Conservation (phyloP, 1,140 invertebrate species). For the Telenomus remus region DNA sequence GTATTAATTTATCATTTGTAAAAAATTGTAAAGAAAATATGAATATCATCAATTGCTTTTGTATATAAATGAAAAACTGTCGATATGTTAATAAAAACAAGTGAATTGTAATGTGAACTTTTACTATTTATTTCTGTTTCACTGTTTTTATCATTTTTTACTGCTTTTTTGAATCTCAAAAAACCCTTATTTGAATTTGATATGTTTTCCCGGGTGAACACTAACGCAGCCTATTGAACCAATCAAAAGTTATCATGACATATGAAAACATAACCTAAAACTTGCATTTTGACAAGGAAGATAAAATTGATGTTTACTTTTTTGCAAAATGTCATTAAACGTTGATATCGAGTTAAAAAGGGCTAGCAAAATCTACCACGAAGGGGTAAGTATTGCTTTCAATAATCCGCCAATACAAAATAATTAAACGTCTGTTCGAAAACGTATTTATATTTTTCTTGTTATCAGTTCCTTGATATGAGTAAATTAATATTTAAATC, state of each 20-base stretch:
- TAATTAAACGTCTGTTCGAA: background rate
- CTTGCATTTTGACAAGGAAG: no score
- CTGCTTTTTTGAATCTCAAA: no score
- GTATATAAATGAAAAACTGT: conserved; percentile 63
- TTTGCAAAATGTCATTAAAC: conserved; percentile 78
- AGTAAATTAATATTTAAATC: no score
- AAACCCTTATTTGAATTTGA: no score
- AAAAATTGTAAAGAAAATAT: conserved; percentile 50
- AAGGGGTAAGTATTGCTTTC: conserved; percentile 80
- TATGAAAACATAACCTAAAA: no score
- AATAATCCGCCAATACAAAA: no score
- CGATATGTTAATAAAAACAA: conserved; percentile 62
- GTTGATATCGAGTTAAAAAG: conserved; percentile 86
- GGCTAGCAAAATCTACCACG: conserved; percentile 88
- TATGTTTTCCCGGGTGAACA: no score
- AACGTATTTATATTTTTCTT: background rate
- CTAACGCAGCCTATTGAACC: no score
- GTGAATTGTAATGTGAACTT: conserved; percentile 60
- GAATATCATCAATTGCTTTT: conserved; percentile 58
- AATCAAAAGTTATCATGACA: no score
- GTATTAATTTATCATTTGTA: conserved; percentile 45
- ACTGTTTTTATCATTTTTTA: no score
- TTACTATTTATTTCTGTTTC: no score
- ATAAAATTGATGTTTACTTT: background rate
- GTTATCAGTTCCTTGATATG: background rate